Conservation (phyloP, 2,888 invertebrate genomes). For the Leucania comma region DNA sequence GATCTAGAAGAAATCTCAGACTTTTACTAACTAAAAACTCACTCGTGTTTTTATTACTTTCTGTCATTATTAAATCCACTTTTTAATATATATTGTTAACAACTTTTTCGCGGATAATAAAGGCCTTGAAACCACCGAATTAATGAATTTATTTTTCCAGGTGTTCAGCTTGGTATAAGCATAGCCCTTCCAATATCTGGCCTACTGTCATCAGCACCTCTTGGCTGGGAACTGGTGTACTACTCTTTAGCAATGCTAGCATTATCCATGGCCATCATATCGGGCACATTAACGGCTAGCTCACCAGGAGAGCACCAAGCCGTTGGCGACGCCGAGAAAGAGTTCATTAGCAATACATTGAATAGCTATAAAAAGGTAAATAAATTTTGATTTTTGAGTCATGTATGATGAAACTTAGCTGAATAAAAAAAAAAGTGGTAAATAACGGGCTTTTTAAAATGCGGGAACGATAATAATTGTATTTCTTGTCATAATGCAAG, state of each 20-base stretch:
- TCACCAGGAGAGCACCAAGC: constrained; percentile 80
- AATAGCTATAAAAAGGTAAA: constrained; percentile 70
- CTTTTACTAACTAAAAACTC: too few relatives aligned
- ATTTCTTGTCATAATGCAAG: too few relatives aligned
- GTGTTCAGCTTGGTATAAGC: constrained; percentile 78
- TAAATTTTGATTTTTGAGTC: background rate
- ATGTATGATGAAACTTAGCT: too few relatives aligned
- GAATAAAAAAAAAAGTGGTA: too few relatives aligned
- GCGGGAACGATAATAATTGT: too few relatives aligned
- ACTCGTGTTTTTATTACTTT: too few relatives aligned
- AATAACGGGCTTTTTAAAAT: too few relatives aligned
- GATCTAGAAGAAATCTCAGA: too few relatives aligned
- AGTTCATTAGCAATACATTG: constrained; percentile 79
- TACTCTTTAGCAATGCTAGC: constrained; percentile 81
- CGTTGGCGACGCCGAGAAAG: constrained; percentile 81
- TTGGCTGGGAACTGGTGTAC: constrained; percentile 85
- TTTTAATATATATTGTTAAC: background rate
- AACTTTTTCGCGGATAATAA: background rate
- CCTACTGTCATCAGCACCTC: constrained; percentile 68
- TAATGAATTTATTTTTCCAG: constrained; percentile 58
- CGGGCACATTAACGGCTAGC: constrained; percentile 79
- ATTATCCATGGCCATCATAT: constrained; percentile 77
- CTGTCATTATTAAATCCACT: background rate
- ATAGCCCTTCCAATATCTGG: constrained; percentile 77
- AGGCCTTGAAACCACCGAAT: background rate